Evolutionary conservation across 2,113 vertebrate genomes (phyloP).

Genomic region (Empidonax traillii): DNA sequence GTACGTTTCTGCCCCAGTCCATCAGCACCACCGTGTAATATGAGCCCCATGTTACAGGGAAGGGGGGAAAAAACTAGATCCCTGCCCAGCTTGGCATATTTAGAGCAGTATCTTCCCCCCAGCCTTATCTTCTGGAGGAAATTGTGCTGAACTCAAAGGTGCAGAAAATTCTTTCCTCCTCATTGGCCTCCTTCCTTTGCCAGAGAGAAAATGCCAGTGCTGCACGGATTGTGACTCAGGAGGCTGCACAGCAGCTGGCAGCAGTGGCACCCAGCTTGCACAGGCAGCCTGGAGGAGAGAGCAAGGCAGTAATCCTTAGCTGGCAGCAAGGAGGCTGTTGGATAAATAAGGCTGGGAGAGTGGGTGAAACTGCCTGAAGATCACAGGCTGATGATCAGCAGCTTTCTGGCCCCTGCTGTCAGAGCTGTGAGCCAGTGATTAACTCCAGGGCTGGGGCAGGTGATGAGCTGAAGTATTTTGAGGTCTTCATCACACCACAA

Average conservation of each 20-base stretch:
- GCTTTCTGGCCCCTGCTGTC: not conserved
- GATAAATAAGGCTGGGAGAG: not conserved
- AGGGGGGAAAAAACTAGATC: not conserved
- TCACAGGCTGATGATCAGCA: not conserved
- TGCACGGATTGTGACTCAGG: not conserved
- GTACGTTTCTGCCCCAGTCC: not conserved
- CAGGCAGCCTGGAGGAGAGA: not conserved
- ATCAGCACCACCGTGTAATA: not conserved
- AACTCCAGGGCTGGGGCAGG: not conserved
- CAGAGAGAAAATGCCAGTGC: not conserved
- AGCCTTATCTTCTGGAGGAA: not conserved
- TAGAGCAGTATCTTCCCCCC: not conserved
- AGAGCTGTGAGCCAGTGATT: not conserved
- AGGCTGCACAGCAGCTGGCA: fast-evolving
- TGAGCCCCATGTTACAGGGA: not conserved
- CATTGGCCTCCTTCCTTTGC: not conserved
- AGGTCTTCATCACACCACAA: not conserved
- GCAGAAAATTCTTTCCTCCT: not conserved
- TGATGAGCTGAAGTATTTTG: not conserved
- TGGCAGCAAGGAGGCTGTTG: not conserved
- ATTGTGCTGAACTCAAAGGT: not conserved
- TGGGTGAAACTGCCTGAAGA: not conserved
- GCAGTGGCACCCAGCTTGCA: not conserved
- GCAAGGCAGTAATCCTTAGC: not conserved
- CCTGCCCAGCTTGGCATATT: fast-evolving